Evolutionary conservation across 2,113 vertebrate species (phyloP).

Genomic region (Butastur rufipennis): DNA sequence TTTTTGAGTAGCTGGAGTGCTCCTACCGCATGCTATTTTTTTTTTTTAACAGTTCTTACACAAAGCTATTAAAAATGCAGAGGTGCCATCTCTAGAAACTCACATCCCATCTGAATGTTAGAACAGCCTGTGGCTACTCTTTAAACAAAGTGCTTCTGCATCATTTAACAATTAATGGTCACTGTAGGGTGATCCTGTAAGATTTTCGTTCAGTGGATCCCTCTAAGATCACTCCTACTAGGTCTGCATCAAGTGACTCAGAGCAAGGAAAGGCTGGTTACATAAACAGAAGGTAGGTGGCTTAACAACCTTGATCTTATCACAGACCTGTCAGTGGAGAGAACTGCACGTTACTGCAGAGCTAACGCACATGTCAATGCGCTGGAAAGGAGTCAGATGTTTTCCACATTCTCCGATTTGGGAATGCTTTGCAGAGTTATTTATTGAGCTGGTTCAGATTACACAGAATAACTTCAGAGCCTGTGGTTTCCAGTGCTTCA

Average conservation of each 20-base stretch:
- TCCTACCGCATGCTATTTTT: neutral
- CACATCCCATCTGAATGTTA: neutral
- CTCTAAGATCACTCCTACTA: neutral
- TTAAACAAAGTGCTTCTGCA: neutral
- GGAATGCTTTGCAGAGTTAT: neutral
- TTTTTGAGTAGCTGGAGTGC: neutral
- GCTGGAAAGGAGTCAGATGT: neutral
- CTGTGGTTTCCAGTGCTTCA: neutral
- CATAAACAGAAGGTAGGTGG: constrained; percentile 40
- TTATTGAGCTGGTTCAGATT: neutral
- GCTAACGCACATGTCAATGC: neutral
- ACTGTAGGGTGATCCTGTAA: neutral
- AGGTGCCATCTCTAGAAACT: neutral
- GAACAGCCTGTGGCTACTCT: neutral
- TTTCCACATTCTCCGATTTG: neutral
- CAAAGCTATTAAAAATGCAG: neutral
- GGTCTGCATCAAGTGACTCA: neutral
- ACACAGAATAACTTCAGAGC: neutral
- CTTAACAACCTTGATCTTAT: constrained; percentile 53
- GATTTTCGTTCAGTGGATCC: neutral
- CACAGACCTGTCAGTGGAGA: constrained; percentile 15
- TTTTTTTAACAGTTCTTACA: neutral
- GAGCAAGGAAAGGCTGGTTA: constrained; percentile 2
- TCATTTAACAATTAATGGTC: neutral
- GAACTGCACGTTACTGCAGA: neutral